Base-by-base conservation (phyloP, 1,140 invertebrate genomes). In the Coenobita brevimanus region DNA sequence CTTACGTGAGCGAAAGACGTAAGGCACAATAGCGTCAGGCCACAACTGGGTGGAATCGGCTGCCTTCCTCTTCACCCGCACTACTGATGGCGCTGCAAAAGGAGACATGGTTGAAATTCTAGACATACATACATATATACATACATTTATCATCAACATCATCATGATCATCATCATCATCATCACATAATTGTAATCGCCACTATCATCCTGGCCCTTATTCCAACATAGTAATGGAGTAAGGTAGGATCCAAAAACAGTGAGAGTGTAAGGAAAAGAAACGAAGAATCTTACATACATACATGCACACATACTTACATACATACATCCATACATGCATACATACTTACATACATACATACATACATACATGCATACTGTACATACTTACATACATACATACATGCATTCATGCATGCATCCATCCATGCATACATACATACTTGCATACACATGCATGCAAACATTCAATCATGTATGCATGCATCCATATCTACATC, bases 1-100 rank as follows among this genome's bases (percentile, higher is more conserved):
- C 84, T 87, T 21, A 87, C 84, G 84, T 1, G 75, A 3, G 0
- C 64, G 57, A 64, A 87, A 87, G 27, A 64, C 67, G 24, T 80
- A 87, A 13, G 84, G 84, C 21, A 87, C 76, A 0, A 80, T 2
- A 1, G 75, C 84, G 33, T 87, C 84, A 0, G 84, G 84, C 84
- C 84, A 87, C 62, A 87, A 64, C 60, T 73, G 76, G 17, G 76
- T 87, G 17, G 75, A 71, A 46, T 87, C 84, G 8, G 76, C 76
- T 0, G 84, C 84, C 43, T 87, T 87, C 38, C 84, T 50, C 17
- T 64, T 43, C 17, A 87, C 75, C n/a, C 84, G 62, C 30, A 87
- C 84, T 17, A 80, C 46, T 30, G 33, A 57, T 1, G 43, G 24
- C 1, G 60, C 67, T 86, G 62, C 33, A 46, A 13, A 30, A 33